Conservation (phyloP, 2,888 invertebrate genomes). For the Dioctria rufipes region DNA sequence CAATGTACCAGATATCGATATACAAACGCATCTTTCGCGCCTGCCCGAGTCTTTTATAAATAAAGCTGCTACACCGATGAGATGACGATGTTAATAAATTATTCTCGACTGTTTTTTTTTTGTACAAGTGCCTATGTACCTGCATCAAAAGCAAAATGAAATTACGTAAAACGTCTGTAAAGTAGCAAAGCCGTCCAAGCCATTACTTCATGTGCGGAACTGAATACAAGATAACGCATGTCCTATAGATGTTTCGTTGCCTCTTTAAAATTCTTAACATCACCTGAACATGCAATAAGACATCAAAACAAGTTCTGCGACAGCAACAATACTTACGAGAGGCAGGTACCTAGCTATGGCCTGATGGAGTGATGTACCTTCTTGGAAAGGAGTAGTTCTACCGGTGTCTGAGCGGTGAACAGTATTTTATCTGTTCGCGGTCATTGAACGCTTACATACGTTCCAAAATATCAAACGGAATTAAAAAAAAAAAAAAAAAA, state of each 20-base stretch:
- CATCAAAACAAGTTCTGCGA: constrained; percentile 50
- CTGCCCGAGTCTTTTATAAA: too few relatives aligned
- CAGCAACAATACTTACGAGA: constrained; percentile 12
- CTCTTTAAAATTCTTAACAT: constrained; percentile 50
- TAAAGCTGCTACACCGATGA: too few relatives aligned
- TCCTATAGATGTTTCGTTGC: constrained; percentile 35
- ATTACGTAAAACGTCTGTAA: constrained; percentile 35
- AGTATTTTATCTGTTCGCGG: not conserved
- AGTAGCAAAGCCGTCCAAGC: not conserved
- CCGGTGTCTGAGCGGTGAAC: not conserved
- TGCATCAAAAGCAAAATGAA: not conserved
- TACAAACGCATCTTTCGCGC: too few relatives aligned
- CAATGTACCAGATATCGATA: too few relatives aligned
- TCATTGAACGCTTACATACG: constrained; percentile 31
- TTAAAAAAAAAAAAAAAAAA: constrained; percentile 1
- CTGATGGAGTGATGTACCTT: constrained; percentile 19
- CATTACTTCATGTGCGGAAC: constrained; percentile 45
- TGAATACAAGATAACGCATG: constrained; percentile 43
- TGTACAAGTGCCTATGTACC: too few relatives aligned
- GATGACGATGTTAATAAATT: too few relatives aligned
- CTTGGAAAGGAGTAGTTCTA: constrained; percentile 18
- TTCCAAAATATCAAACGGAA: constrained; percentile 29
- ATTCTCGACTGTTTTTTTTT: too few relatives aligned
- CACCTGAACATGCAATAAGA: constrained; percentile 45
- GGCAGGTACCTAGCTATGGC: not conserved